These are phyloP conservation scores for Kryptopterus vitreolus DNA, from an alignment of 2,797 vertebrate genomes.

Conservation along the genomic window DNA sequence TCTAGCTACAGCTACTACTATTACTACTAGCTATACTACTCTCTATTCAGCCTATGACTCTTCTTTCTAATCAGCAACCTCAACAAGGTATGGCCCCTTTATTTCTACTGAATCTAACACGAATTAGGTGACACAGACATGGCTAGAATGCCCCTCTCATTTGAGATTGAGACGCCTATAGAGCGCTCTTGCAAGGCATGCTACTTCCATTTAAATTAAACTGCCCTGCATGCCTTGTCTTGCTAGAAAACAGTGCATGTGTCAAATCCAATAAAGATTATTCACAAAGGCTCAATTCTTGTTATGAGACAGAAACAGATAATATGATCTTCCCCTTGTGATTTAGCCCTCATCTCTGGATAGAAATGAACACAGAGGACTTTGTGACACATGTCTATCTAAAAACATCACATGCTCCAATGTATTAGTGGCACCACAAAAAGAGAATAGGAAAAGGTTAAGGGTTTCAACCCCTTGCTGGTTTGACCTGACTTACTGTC, in stretches of 20 bases:
- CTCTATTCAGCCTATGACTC: conserved; percentile 34
- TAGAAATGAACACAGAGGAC: conserved; percentile 66
- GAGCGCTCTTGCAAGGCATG: conserved; percentile 32
- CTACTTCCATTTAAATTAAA: conserved; percentile 13
- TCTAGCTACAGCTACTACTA: conserved; percentile 25
- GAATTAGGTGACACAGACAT: conserved; percentile 67
- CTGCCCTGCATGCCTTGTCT: conserved; percentile 15
- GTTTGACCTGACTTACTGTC: conserved; percentile 45
- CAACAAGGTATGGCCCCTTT: conserved; percentile 73
- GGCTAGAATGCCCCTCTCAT: conserved; percentile 66
- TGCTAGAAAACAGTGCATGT: conserved; percentile 58
- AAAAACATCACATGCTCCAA: conserved; percentile 59
- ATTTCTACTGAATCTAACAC: conserved; percentile 75
- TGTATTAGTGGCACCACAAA: conserved; percentile 51
- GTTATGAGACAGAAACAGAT: conserved; percentile 65
- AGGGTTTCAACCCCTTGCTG: conserved; percentile 28
- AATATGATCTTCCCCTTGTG: conserved; percentile 71
- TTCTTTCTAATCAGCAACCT: conserved; percentile 64
- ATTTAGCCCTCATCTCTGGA: conserved; percentile 64
- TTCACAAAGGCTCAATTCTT: conserved; percentile 74
- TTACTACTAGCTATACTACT: no score
- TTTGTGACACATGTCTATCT: conserved; percentile 63
- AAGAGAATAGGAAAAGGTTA: conserved; percentile 7
- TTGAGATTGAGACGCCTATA: conserved; percentile 58
- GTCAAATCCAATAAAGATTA: conserved; percentile 74